phyloP scores from a whole-genome alignment of 2,888 invertebrate species.

The Oscheius sp. region DNA sequence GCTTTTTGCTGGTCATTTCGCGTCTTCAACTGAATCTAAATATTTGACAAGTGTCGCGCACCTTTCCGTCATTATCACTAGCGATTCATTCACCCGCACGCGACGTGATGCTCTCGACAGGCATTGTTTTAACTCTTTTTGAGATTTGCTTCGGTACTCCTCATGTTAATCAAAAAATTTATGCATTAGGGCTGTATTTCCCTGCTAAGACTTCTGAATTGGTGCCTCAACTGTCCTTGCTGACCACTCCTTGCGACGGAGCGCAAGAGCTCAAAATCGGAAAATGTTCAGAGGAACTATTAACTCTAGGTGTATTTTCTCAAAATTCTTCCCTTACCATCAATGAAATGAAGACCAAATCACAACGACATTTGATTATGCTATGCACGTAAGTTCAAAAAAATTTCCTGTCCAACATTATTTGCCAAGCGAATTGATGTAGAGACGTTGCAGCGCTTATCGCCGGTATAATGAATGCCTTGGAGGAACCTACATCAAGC shows the following conservation, averaged over 20 bases:
- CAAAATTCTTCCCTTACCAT: constrained; percentile 35
- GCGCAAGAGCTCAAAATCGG: constrained; percentile 45
- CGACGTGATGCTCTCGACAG: neutral
- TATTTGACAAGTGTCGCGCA: constrained; percentile 31
- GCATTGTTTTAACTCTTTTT: neutral
- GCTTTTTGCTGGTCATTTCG: constrained; percentile 19
- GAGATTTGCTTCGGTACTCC: neutral
- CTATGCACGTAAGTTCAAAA: constrained; percentile 48
- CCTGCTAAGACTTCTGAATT: neutral
- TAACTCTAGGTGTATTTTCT: constrained; percentile 46
- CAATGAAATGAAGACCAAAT: constrained; percentile 47
- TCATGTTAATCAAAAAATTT: neutral
- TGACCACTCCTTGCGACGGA: constrained; percentile 21
- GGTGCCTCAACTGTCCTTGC: neutral
- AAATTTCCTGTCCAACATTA: constrained; percentile 18
- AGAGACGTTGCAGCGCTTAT: constrained; percentile 48
- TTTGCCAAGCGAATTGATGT: neutral
- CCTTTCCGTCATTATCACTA: constrained; percentile 22
- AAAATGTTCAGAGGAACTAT: constrained; percentile 40
- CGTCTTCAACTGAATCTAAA: constrained; percentile 20
- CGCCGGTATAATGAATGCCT: constrained; percentile 53
- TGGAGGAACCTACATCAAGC: constrained; percentile 49
- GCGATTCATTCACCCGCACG: constrained; percentile 11
- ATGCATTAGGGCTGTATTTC: constrained; percentile 2
- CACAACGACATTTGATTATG: constrained; percentile 45